Evolutionary conservation across 2,113 vertebrate genomes (phyloP), one percentile per base, ranked within the genome.

Genomic region (Prietella phreatophila): DNA sequence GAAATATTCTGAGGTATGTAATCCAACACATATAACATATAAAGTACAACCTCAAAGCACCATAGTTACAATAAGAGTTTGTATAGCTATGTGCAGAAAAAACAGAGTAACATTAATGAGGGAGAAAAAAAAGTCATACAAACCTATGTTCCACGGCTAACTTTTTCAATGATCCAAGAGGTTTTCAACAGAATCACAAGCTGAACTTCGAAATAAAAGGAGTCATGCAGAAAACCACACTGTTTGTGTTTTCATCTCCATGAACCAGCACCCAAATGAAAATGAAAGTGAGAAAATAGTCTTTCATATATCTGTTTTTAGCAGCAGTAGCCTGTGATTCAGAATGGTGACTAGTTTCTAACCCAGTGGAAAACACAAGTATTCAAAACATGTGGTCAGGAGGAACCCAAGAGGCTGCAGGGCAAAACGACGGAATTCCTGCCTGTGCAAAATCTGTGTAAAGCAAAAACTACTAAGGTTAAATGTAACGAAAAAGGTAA

Each of bases 301-400:
- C 56, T 80, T 76, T 76, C 30, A 89, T 60, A 55, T 53, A 56
- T 91, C 91, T 92, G 80, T 92, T 93, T 92, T 65, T 81, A 84
- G 82, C 82, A 92, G 91, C 88, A 92, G 3, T 25, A 27, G 56
- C 33, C 80, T 42, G 22, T 82, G 33, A 81, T 1, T 58, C 53
- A 58, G n/a, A 88, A 89, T 89, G 69, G 71, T 86, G 85, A 83
- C 63, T 50, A 60, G 85, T 86, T 91, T 92, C 92, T 89, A 91
- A 78, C 81, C 81, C 75, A 75, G 78, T 87, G 67, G 84, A 89
- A 91, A 89, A 85, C 78, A 75, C 58, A 82, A 83, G 61, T 75
- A 89, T 88, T 85, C 87, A 92, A 94, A 92, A 86, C 93, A 93
- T 91, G 86, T 93, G 85, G 61, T 39, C 85, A 71, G 82, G 86